Base-by-base conservation (phyloP, 2,888 invertebrate genomes). In the Mythimna pallens region DNA sequence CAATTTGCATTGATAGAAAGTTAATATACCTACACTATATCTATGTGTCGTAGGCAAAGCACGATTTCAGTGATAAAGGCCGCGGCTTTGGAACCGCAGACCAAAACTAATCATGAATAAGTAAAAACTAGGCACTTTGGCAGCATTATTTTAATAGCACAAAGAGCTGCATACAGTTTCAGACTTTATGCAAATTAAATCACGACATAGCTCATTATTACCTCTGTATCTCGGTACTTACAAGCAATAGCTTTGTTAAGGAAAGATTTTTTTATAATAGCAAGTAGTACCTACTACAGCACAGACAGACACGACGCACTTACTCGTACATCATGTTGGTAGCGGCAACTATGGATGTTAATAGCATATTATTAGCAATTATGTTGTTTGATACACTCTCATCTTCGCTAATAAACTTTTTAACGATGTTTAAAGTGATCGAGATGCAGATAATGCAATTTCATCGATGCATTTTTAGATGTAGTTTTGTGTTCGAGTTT, bases 181-280 rank as follows among this genome's bases (percentile, higher is more conserved):
- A 55, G 40, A 22, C 65, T 68, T 68, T 76, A 82, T 80, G 76
- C 78, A 83, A 75, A 81, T 80, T 65, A 40, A 70, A 70, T 72
- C 72, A 80, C 78, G 72, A 81, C 70, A 68, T 40, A 74, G 66
- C 69, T 77, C 52, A 74, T 65, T 74, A 36, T 77, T 68, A 68
- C 64, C 25, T 34, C 22, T 68, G 52, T 2, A 9, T 36, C 36
- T 9, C 9, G 36, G 34, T 34, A 25, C 22, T 34, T 43, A 63
- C 34, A 36, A 43, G 10, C 61, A 58, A 22, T 40, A 63, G 70
- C 52, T 25, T 67, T 54, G 43, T 30, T 40, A 59, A n/a, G 22
- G 43, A 64, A 68, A 50, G 14, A 59, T 47, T 76, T 68, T n/a
- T 78, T 30, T 30, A 30, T 30, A 30, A 30, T 30, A 30, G n/a